phyloP scores from a whole-genome alignment of 2,113 vertebrate species.

The Datnioides undecimradiatus region DNA sequence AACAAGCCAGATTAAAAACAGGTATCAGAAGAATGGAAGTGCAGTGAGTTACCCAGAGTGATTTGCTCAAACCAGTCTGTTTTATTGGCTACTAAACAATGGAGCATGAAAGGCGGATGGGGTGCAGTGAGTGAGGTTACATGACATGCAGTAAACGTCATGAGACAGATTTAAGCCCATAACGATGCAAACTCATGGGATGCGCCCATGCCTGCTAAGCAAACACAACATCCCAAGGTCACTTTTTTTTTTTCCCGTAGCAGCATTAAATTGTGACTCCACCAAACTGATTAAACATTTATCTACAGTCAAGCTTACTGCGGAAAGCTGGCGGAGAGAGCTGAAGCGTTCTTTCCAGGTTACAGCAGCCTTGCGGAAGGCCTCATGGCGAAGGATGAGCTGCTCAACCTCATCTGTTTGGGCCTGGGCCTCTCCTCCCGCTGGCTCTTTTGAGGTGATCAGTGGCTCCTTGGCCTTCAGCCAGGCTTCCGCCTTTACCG shows the following conservation, averaged over 20 bases:
- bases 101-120: conserved; percentile 18
- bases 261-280: conserved; percentile 63
- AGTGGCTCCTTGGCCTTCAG: conserved; percentile 91
- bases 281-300: conserved; percentile 69
- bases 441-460: conserved; percentile 76
- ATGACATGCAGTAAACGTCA: conserved; percentile 52
- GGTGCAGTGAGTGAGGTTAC: conserved; percentile 24
- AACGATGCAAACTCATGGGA: conserved; percentile 51
- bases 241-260: conserved; percentile 46
- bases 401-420: conserved; percentile 93
- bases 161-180: conserved; percentile 29
- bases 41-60: not conserved
- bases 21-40: conserved; percentile 11
- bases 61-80: conserved; percentile 18
- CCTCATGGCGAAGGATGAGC: conserved; percentile 94
- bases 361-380: conserved; percentile 91
- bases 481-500: conserved; percentile 90
- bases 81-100: conserved; percentile 23
- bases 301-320: conserved; percentile 78
- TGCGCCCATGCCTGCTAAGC: conserved; percentile 56
- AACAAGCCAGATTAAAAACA: conserved; percentile 1
- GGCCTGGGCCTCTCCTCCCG: conserved; percentile 84
- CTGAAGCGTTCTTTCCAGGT: conserved; percentile 94
- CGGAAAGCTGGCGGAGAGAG: conserved; percentile 90
- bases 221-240: conserved; percentile 50